Base-by-base conservation (phyloP, 2,797 vertebrate genomes). In the Momotus momota region DNA sequence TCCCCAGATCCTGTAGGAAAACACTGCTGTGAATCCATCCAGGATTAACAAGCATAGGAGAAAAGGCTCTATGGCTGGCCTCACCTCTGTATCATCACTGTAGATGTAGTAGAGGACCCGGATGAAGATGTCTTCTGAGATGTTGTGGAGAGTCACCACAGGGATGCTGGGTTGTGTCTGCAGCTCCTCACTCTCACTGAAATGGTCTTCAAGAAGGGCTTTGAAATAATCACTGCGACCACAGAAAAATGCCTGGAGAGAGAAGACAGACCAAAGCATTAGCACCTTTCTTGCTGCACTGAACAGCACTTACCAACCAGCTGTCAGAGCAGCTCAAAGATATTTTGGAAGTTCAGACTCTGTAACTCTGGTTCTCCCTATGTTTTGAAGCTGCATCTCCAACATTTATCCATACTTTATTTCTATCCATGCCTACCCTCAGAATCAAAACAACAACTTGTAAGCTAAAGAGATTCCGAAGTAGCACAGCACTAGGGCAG, bases 191-290 rank as follows among this genome's bases (percentile, higher is more conserved):
- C 98, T 99, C 96, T 99, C 99, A 35, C 98, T 98, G 97, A 99
- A 99, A 97, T 99, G 99, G 96, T 99, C 99, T 82, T 99, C 98
- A 95, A 99, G 95, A 62, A 99, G 96, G 22, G 99, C 99, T 97
- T 99, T 99, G 96, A 99, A 99, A 96, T 99, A 99, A 97, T 99
- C 99, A 72, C 99, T 99, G 43, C 99, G 99, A 71, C 99, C 99
- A 66, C 99, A 99, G 98, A 99, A 99, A 98, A 99, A 99, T 4
- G 98, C 99, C 99, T 99, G 96, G 82, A 95, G 62, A 88, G 61
- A 65, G 65, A 80, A 73, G 31, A 77, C 35, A 88, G 49, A 57
- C 7, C 46, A 78, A 33, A 70, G 38, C 15, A 67, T 5, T 55
- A 54, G 20, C 33, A 48, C 35, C 51, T 54, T 86, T 61, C 45